Evolutionary conservation across 2,797 vertebrate genomes (phyloP).

Genomic region (Eulemur rubriventer): DNA sequence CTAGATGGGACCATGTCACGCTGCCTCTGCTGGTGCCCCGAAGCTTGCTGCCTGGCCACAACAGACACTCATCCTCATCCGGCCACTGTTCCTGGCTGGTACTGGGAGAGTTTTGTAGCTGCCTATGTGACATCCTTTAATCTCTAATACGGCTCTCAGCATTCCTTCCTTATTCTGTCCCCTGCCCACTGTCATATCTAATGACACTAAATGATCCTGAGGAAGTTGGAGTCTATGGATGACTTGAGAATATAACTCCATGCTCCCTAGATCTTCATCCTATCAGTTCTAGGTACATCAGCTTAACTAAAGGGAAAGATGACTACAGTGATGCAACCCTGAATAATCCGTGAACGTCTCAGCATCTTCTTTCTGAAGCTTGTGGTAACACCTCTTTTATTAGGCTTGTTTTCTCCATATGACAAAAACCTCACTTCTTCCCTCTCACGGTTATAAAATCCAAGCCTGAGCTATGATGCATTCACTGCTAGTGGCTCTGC

Average conservation of each 20-base stretch:
- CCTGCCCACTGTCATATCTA: not conserved
- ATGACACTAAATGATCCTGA: not conserved
- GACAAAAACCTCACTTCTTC: not conserved
- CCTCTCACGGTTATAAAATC: not conserved
- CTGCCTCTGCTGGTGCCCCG: not conserved
- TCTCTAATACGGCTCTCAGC: accelerated
- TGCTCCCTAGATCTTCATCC: not conserved
- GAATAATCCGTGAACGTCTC: not conserved
- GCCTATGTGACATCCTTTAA: not conserved
- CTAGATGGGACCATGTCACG: no score
- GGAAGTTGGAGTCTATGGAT: not conserved
- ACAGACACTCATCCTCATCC: not conserved
- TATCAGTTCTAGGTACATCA: not conserved
- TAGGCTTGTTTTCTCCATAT: not conserved
- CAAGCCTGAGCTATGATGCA: not conserved
- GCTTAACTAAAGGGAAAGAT: not conserved
- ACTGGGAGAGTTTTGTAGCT: not conserved
- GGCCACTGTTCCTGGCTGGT: no score
- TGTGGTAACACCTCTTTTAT: not conserved
- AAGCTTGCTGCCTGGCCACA: no score
- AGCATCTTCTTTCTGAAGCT: not conserved
- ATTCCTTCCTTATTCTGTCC: not conserved
- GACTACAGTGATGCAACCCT: not conserved
- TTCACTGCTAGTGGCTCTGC: not conserved
- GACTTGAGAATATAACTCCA: not conserved